Evolutionary conservation across 2,113 vertebrate species (phyloP).

Genomic region (Telmatochromis brichardi): DNA sequence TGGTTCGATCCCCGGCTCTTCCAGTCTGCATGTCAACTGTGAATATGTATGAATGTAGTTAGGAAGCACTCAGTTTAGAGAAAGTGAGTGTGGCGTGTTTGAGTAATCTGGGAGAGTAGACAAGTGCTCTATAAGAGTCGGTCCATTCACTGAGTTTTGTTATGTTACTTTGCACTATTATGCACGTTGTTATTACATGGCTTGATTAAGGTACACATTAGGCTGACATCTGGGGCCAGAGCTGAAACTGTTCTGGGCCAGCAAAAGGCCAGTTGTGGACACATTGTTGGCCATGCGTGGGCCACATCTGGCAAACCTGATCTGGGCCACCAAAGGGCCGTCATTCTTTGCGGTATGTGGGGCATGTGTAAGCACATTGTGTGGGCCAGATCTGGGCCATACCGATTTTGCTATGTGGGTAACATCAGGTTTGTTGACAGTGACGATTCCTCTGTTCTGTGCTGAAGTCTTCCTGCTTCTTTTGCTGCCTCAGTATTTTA

Average conservation of each 20-base stretch:
- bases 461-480: not conserved
- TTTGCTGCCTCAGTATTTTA: not conserved
- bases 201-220: not conserved
- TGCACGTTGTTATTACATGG: fast-evolving
- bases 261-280: fast-evolving
- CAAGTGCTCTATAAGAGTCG: fast-evolving
- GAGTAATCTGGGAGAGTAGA: not conserved
- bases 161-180: not conserved
- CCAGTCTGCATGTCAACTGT: no score
- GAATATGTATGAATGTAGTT: no score
- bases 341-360: not conserved
- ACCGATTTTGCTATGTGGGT: not conserved
- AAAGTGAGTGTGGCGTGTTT: fast-evolving
- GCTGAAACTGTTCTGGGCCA: not conserved
- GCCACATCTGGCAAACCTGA: not conserved
- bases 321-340: not conserved
- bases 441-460: not conserved
- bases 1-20: no score
- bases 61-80: not conserved
- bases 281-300: fast-evolving
- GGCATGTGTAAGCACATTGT: not conserved
- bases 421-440: not conserved
- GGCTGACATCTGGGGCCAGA: not conserved
- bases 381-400: not conserved
- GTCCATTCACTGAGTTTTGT: not conserved